Percentiles rank a stretch among this genome's conserved stretches.
These are phyloP conservation scores for Diglossa brunneiventris DNA, from an alignment of 2,113 vertebrate species.

Conservation along the genomic window DNA sequence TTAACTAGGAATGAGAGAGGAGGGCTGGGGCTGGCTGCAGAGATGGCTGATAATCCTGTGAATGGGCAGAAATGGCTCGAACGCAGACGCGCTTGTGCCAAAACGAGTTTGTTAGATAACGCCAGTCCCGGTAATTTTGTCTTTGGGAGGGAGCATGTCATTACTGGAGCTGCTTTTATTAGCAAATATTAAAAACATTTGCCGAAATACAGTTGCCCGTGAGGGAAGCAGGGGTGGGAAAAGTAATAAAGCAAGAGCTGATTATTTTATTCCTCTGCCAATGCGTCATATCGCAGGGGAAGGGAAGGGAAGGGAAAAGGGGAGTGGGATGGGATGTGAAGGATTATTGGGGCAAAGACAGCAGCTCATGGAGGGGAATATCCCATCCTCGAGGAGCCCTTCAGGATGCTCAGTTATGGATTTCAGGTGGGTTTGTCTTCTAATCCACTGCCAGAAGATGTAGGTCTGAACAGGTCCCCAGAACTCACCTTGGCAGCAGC, in stretches of 20 bases:
- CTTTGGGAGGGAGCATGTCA: slow-evolving; percentile 19
- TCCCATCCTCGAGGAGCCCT: background rate
- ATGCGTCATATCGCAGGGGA: background rate
- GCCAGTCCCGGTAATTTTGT: slow-evolving; percentile 30
- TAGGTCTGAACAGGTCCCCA: background rate
- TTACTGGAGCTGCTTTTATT: slow-evolving; percentile 58
- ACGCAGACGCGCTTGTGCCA: slow-evolving; percentile 10
- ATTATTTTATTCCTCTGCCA: slow-evolving; percentile 28
- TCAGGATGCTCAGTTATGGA: background rate
- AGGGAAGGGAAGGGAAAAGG: background rate
- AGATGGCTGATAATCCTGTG: slow-evolving; percentile 64
- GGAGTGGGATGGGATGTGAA: background rate
- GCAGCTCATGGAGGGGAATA: background rate
- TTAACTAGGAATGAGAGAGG: slow-evolving; percentile 74
- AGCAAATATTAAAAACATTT: slow-evolving; percentile 50
- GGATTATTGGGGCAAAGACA: background rate
- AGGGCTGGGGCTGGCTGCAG: slow-evolving; percentile 61
- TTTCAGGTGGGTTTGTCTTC: background rate
- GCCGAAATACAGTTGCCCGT: slow-evolving; percentile 28
- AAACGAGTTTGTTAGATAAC: slow-evolving; percentile 52
- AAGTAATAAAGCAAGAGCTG: slow-evolving; percentile 45
- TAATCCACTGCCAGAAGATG: background rate
- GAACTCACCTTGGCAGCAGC: background rate
- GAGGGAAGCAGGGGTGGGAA: slow-evolving; percentile 13
- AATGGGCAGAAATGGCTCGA: slow-evolving; percentile 51